Conservation (phyloP, 1,140 invertebrate genomes). For the Octopus sinensis region DNA sequence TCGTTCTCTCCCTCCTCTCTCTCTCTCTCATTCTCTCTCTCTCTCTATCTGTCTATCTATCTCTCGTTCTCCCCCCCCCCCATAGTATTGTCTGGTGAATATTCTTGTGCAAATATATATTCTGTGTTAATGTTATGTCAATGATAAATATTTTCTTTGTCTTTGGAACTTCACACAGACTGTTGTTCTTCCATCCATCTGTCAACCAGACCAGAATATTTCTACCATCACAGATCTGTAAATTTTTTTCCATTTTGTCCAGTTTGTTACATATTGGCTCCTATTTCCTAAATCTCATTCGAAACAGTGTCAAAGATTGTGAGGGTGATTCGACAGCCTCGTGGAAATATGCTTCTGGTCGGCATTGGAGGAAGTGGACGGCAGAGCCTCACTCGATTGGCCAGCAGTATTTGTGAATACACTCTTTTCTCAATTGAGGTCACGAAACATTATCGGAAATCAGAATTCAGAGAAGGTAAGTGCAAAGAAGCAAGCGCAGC, state of each 20-base stretch:
- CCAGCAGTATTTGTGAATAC: slow-evolving; percentile 68
- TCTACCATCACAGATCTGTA: not conserved
- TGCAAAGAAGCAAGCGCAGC: not conserved
- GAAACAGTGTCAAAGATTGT: slow-evolving; percentile 69
- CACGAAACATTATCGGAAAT: slow-evolving; percentile 71
- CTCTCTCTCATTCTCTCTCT: too few species aligned
- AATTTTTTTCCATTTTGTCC: not conserved
- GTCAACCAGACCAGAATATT: not conserved
- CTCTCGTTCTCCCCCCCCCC: not conserved
- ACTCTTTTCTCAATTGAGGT: slow-evolving; percentile 75
- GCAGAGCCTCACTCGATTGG: slow-evolving; percentile 53
- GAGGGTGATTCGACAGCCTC: slow-evolving; percentile 76
- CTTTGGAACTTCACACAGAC: not conserved
- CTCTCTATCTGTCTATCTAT: too few species aligned
- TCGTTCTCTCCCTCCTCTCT: too few species aligned
- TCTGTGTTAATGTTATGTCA: not conserved
- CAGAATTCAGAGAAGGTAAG: slow-evolving; percentile 72
- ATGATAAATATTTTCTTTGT: not conserved
- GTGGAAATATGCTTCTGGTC: slow-evolving; percentile 78
- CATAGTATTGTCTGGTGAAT: not conserved
- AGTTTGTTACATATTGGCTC: not conserved
- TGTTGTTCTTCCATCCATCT: too few species aligned
- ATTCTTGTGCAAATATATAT: not conserved
- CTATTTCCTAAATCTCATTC: slow-evolving; percentile 19
- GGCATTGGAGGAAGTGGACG: slow-evolving; percentile 68